Percentiles rank a stretch among this genome's conserved stretches.
phyloP scores from a whole-genome alignment of 2,797 vertebrate genomes.

The Cyprinella venusta region DNA sequence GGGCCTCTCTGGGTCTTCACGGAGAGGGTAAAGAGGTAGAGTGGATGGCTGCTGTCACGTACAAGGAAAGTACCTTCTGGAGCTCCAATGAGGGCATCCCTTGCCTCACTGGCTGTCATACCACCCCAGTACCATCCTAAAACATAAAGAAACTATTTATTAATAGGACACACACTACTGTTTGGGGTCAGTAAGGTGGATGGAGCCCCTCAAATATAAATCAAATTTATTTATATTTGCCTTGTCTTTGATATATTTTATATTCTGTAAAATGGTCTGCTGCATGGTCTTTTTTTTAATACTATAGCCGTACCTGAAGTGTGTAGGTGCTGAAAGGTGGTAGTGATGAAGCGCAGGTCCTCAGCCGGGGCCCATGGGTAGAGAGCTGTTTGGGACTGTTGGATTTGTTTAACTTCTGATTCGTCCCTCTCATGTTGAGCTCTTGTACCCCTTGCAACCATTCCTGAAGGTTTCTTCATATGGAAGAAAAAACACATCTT shows the following conservation, averaged over 20 bases:
- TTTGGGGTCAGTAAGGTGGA: background rate
- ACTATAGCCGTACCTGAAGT: slow-evolving; percentile 81
- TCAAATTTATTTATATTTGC: background rate
- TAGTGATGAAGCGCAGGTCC: slow-evolving; percentile 86
- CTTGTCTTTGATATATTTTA: background rate
- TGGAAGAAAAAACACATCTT: slow-evolving; percentile 26
- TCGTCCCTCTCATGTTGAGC: slow-evolving; percentile 51
- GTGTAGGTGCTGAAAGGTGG: slow-evolving; percentile 88
- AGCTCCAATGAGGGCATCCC: slow-evolving; percentile 86
- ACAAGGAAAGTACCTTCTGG: slow-evolving; percentile 92
- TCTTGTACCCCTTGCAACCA: slow-evolving; percentile 67
- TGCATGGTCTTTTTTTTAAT: background rate
- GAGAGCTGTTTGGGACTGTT: background rate
- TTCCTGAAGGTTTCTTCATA: slow-evolving; percentile 55
- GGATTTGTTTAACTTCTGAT: slow-evolving; percentile 52
- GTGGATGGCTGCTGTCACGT: slow-evolving; percentile 93
- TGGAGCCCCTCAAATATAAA: background rate
- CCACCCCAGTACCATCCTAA: slow-evolving; percentile 97
- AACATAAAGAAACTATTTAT: slow-evolving; percentile 12
- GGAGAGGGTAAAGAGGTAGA: slow-evolving; percentile 91
- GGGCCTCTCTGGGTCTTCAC: slow-evolving; percentile 91
- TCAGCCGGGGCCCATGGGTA: slow-evolving; percentile 83
- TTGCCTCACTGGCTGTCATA: slow-evolving; percentile 88
- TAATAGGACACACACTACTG: background rate
- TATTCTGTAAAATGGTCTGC: background rate